Percentiles rank a stretch among this genome's conserved stretches.
These are phyloP conservation scores for Callipepla californica DNA, from an alignment of 2,113 vertebrate genomes.

Conservation along the genomic window DNA sequence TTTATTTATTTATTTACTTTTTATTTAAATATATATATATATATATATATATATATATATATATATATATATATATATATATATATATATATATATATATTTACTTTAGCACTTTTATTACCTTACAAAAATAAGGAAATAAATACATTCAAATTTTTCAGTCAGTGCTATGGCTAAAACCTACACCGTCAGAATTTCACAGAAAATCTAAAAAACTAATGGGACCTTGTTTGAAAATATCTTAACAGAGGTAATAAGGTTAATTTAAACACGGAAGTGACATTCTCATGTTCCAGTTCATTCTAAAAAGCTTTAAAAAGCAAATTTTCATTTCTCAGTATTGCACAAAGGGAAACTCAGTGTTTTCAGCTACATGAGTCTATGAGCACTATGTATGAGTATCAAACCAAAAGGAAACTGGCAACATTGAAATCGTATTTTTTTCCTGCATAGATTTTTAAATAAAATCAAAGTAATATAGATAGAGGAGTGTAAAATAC, in stretches of 20 bases:
- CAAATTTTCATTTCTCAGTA: neutral
- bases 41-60: neutral
- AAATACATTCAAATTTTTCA: neutral
- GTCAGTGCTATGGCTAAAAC: neutral
- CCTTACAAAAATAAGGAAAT: neutral
- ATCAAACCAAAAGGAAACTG: neutral
- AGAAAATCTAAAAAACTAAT: neutral
- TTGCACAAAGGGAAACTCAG: neutral
- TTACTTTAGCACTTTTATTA: constrained; percentile 9
- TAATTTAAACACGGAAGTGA: neutral
- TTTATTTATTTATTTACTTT: too few species aligned
- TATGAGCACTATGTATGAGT: neutral
- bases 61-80: neutral
- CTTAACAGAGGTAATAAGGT: neutral
- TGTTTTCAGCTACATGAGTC: neutral
- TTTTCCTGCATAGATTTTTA: neutral
- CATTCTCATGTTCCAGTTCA: neutral
- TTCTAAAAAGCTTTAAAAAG: neutral
- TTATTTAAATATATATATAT: too few species aligned
- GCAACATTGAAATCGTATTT: neutral
- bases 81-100: neutral
- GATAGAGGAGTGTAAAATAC: neutral
- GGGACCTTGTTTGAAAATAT: neutral
- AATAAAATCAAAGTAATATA: neutral
- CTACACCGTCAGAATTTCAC: neutral